A percentile compares a stretch with the other conserved stretches of the same genome.
phyloP scores from a whole-genome alignment of 2,797 vertebrate genomes.

The Danio albolineatus region DNA sequence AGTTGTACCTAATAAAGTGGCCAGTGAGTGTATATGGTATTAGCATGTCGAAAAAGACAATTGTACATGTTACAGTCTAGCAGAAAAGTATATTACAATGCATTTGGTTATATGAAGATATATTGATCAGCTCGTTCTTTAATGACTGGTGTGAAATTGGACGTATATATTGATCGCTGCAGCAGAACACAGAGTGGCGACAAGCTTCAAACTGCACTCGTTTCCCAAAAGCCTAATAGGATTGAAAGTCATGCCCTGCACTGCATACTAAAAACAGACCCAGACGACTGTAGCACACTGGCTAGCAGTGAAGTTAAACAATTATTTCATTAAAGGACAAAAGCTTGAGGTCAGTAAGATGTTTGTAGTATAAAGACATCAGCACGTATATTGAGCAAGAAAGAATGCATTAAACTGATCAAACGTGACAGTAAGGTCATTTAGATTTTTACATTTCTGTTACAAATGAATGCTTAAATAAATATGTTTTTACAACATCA shows the following conservation, averaged over 20 bases:
- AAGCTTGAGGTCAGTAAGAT: neutral
- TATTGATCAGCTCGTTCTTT: conserved; percentile 62
- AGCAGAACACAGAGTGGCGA: conserved; percentile 55
- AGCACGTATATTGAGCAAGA: neutral
- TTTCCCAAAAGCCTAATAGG: conserved; percentile 65
- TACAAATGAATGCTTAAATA: neutral
- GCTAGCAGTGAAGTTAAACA: neutral
- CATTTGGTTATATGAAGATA: conserved; percentile 29
- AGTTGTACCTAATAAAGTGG: too few species aligned
- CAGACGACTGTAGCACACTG: conserved; percentile 21
- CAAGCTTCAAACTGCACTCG: conserved; percentile 41
- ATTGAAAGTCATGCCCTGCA: conserved; percentile 73
- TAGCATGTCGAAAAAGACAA: neutral
- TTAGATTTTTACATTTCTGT: neutral
- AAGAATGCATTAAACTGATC: neutral
- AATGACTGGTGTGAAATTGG: conserved; percentile 62
- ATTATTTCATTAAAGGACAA: neutral
- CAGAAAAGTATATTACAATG: conserved; percentile 8
- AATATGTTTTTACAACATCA: too few species aligned
- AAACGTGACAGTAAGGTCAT: neutral
- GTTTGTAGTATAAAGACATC: neutral
- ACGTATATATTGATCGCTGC: conserved; percentile 62
- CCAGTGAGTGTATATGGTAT: too few species aligned
- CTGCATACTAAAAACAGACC: conserved; percentile 68
- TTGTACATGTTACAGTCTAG: neutral